phyloP scores from a whole-genome alignment of 2,888 invertebrate genomes.

The Hydrotaea cyrtoneurina region DNA sequence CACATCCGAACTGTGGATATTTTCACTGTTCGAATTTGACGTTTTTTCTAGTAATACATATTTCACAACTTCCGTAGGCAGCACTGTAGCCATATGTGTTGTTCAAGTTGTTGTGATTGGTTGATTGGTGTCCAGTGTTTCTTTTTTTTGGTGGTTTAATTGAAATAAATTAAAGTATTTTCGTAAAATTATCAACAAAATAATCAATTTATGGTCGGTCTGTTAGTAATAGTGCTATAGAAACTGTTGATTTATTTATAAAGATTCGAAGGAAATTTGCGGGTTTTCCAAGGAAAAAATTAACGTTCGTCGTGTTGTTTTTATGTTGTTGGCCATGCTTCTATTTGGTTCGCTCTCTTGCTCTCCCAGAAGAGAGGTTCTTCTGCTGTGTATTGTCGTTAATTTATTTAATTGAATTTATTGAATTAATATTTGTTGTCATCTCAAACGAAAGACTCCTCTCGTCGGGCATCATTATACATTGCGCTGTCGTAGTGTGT shows the following conservation, averaged over 20 bases:
- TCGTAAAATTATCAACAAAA: not conserved
- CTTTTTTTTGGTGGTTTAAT: not conserved
- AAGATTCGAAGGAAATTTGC: not conserved
- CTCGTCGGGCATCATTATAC: slow-evolving; percentile 21
- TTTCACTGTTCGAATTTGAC: no score
- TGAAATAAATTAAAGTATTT: not conserved
- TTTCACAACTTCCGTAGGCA: no score
- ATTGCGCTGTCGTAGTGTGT: slow-evolving; percentile 11
- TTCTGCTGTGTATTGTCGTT: slow-evolving; percentile 40
- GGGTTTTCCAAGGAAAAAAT: no score
- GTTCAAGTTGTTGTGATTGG: not conserved
- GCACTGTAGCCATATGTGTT: no score
- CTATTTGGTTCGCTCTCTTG: no score
- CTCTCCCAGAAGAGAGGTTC: slow-evolving; percentile 11
- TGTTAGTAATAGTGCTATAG: no score
- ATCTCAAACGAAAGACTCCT: slow-evolving; percentile 40
- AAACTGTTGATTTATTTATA: no score
- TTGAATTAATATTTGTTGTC: slow-evolving; percentile 64
- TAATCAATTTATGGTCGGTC: not conserved
- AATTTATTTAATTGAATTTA: slow-evolving; percentile 62
- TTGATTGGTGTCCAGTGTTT: slow-evolving; percentile 9
- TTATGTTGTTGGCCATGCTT: not conserved
- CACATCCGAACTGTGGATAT: no score
- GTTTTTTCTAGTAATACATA: no score
- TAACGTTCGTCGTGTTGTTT: no score